A percentile compares a stretch with the other conserved stretches of the same genome.
These are phyloP conservation scores for Lottia scabra DNA, from an alignment of 2,888 invertebrate genomes.

Conservation along the genomic window DNA sequence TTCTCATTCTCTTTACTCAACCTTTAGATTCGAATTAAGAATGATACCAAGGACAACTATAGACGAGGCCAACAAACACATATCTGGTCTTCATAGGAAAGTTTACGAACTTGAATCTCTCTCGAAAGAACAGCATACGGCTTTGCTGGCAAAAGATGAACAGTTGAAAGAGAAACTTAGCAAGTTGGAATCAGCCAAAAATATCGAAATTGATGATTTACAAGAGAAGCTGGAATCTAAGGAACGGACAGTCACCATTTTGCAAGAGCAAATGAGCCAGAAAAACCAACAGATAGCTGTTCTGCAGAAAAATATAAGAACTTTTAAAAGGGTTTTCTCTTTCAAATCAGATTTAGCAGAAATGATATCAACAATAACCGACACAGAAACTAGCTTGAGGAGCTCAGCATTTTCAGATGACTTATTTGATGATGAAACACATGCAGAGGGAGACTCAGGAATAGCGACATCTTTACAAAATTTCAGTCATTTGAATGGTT, in stretches of 20 bases:
- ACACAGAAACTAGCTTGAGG: constrained; percentile 26
- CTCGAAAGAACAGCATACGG: constrained; percentile 49
- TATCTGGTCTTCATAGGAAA: constrained; percentile 59
- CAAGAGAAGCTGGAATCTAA: constrained; percentile 33
- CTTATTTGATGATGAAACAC: background rate
- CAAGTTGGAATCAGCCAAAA: constrained; percentile 29
- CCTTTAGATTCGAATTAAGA: background rate
- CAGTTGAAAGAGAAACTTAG: constrained; percentile 25
- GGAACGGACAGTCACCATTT: constrained; percentile 39
- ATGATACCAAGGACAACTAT: constrained; percentile 61
- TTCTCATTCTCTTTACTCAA: no score
- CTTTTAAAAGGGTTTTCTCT: constrained; percentile 25
- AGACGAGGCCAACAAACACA: constrained; percentile 66
- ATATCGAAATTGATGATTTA: constrained; percentile 31
- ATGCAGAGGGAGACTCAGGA: background rate
- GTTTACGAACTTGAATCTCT: constrained; percentile 61
- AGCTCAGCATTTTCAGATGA: background rate
- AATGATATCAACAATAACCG: constrained; percentile 30
- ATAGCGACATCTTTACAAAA: background rate
- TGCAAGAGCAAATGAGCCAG: constrained; percentile 40
- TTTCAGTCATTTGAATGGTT: background rate
- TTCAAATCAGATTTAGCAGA: constrained; percentile 30
- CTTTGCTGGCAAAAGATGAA: constrained; percentile 46
- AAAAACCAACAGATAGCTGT: constrained; percentile 36
- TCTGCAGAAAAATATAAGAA: constrained; percentile 27